Percentiles rank a stretch among this genome's conserved stretches.
phyloP scores from a whole-genome alignment of 1,140 invertebrate genomes.

The Zaprionus lachaisei region DNA sequence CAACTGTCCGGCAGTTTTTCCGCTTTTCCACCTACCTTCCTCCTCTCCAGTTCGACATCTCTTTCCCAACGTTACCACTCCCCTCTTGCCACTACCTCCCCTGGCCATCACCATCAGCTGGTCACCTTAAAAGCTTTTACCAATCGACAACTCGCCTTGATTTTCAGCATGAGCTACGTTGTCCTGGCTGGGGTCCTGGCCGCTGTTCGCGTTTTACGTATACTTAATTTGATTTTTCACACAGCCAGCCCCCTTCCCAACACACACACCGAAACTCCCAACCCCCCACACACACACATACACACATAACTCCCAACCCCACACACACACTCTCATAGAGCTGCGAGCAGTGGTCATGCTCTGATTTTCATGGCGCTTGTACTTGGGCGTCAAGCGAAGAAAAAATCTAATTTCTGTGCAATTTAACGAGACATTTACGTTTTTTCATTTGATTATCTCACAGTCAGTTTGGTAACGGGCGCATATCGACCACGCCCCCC shows the following conservation, averaged over 20 bases:
- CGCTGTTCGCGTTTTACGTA: conserved; percentile 77
- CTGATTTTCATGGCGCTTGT: conserved; percentile 67
- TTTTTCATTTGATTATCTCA: conserved; percentile 84
- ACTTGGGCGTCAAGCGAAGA: conserved; percentile 37
- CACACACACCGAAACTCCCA: neutral
- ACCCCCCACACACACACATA: conserved; percentile 35
- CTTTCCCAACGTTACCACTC: neutral
- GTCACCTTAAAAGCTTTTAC: conserved; percentile 82
- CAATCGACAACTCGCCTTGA: conserved; percentile 81
- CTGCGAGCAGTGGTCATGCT: conserved; percentile 72
- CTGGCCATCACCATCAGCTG: conserved; percentile 49
- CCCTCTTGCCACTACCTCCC: conserved; percentile 1
- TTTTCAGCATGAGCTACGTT: conserved; percentile 66
- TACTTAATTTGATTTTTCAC: conserved; percentile 83
- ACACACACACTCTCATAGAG: conserved; percentile 29
- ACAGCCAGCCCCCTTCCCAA: conserved; percentile 43
- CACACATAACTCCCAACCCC: conserved; percentile 1
- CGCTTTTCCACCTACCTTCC: conserved; percentile 9
- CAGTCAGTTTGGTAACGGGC: conserved; percentile 74
- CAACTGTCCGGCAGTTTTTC: conserved; percentile 30
- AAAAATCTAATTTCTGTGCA: conserved; percentile 83
- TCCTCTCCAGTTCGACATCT: neutral
- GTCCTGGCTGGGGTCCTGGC: conserved; percentile 37
- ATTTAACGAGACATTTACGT: conserved; percentile 84
- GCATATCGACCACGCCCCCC: conserved; percentile 22